Conservation (phyloP, 1,140 invertebrate genomes). For the Cydia pomonella region DNA sequence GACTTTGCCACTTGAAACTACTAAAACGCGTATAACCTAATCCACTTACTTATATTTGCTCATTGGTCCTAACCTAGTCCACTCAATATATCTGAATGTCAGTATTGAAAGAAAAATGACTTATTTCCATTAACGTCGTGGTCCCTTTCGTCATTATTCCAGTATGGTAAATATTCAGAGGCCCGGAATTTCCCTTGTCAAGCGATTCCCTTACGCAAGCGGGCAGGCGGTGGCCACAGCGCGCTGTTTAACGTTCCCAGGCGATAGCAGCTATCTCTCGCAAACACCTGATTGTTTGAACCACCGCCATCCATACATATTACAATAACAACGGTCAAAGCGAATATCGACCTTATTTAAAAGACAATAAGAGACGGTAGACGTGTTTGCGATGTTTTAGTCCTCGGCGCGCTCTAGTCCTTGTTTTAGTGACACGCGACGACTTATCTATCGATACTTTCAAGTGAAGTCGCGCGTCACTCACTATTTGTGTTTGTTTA, state of each 20-base stretch:
- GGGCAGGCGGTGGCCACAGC: conserved; percentile 60
- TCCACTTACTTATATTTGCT: conserved; percentile 16
- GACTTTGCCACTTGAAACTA: background rate
- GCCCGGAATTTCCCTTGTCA: conserved; percentile 58
- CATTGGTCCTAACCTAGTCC: too few relatives aligned
- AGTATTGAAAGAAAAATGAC: background rate
- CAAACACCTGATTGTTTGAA: conserved; percentile 75
- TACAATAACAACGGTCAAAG: conserved; percentile 17
- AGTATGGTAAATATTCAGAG: conserved; percentile 28
- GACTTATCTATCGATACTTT: conserved; percentile 65
- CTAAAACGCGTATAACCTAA: background rate
- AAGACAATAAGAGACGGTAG: background rate
- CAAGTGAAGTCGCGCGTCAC: conserved; percentile 67
- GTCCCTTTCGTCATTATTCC: background rate
- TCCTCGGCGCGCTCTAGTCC: conserved; percentile 12
- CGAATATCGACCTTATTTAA: conserved; percentile 40
- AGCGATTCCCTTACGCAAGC: conserved; percentile 54
- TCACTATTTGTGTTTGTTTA: conserved; percentile 60
- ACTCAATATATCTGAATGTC: too few relatives aligned
- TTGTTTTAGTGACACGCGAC: conserved; percentile 63
- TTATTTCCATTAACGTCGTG: background rate
- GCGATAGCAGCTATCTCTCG: conserved; percentile 72
- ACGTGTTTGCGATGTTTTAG: conserved; percentile 16
- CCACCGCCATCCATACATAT: conserved; percentile 49
- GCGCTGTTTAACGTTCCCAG: conserved; percentile 74